Evolutionary conservation across 1,140 invertebrate genomes (phyloP).

Genomic region (Saxidomus purpurata): DNA sequence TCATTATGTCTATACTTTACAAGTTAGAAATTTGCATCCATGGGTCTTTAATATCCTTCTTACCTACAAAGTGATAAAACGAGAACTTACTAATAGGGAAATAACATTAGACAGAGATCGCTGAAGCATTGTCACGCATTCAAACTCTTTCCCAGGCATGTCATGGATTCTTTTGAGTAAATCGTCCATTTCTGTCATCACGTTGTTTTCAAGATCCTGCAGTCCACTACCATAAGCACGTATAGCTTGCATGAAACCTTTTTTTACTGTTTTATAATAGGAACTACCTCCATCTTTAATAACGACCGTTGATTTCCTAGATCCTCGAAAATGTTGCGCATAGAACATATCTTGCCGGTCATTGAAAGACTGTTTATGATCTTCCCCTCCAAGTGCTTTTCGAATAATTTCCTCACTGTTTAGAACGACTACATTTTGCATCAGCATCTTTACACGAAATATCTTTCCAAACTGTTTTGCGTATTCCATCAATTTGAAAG

Average conservation of each 20-base stretch:
- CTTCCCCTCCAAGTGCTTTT: not conserved
- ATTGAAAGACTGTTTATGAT: not conserved
- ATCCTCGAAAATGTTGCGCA: not conserved
- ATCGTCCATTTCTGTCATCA: not conserved
- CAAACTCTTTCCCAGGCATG: not conserved
- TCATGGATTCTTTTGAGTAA: not conserved
- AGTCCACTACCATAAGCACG: not conserved
- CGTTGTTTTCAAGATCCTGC: not conserved
- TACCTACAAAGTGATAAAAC: no score
- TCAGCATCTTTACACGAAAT: not conserved
- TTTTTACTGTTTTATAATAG: not conserved
- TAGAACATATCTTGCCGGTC: not conserved
- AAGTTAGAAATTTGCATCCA: no score
- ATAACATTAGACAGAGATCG: not conserved
- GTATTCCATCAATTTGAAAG: not conserved
- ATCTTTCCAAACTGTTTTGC: not conserved
- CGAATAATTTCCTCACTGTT: not conserved
- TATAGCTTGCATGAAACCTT: not conserved
- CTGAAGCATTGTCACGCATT: not conserved
- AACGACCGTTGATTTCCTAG: not conserved
- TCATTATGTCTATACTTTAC: no score
- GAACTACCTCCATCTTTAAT: not conserved
- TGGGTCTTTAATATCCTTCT: no score
- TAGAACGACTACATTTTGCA: not conserved
- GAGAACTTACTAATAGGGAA: not conserved